Evolutionary conservation across 2,888 invertebrate species (phyloP), one percentile per base, ranked within the genome.

Genomic region (Scaptomyza caliginosa): DNA sequence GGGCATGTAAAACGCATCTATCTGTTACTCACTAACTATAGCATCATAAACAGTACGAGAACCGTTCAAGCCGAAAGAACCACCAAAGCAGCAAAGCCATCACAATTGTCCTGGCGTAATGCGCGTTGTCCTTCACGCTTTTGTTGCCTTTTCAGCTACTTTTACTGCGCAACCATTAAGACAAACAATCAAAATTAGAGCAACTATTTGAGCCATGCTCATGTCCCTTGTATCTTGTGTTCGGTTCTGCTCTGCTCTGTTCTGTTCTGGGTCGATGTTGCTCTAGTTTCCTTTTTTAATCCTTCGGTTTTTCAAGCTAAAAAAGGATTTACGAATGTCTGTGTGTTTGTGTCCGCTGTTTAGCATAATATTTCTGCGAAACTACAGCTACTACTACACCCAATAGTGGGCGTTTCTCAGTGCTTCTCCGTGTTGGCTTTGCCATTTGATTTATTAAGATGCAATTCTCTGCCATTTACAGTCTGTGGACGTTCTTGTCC

Each of bases 251-350:
- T n/a, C n/a, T n/a, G 11, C 13, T 45, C 3, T 17, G 28, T 45
- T 11, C n/a, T n/a, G n/a, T n/a, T 7, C 11, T 28, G 57, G 40
- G 28, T 38, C 32, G 45, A 39, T 21, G 17, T 38, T 88, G 84
- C 88, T 84, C 88, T 84, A 88, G 77, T 84, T 84, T 84, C 79
- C 77, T 79, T 83, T 82, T 88, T 84, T 83, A 84, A 83, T 88
- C 88, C 86, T 88, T 88, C 86, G 86, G 84, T 34, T 83, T 84
- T 86, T 86, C 84, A 57, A 64, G 77, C 67, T 88, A 79, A 88
- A 88, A 84, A 84, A 84, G 88, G 84, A 84, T 84, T 88, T 84
- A 62, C 74, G 80, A 67, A 69, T 77, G 69, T 74, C 49, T 26
- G 10, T 32, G 69, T 74, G 51, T 26, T 13, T 32, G 32, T 28